phyloP scores from a whole-genome alignment of 2,888 invertebrate genomes.

The Noctua comes region DNA sequence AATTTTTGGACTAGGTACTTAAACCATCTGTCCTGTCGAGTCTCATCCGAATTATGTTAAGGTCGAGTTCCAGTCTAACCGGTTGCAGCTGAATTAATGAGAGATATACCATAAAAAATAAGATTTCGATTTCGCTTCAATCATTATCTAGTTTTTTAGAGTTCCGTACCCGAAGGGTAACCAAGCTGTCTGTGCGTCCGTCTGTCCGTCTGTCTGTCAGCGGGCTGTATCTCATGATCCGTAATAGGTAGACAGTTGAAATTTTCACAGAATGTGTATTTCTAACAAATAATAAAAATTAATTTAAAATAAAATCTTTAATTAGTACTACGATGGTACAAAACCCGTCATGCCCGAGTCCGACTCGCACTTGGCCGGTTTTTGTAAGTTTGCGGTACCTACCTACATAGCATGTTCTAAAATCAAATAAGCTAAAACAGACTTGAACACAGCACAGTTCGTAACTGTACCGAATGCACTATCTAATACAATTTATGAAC shows the following conservation, averaged over 20 bases:
- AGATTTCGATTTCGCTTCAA: background rate
- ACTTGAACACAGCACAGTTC: background rate
- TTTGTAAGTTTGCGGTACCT: background rate
- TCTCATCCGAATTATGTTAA: background rate
- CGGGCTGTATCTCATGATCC: too few species aligned
- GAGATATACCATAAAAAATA: background rate
- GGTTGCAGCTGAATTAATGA: background rate
- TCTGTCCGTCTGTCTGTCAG: too few species aligned
- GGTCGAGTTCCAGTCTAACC: background rate
- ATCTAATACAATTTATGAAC: slow-evolving; percentile 22
- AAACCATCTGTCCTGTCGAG: background rate
- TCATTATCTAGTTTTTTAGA: background rate
- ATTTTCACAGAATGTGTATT: too few species aligned
- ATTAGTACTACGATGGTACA: too few species aligned
- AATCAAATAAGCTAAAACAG: background rate
- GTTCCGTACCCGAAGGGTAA: too few species aligned
- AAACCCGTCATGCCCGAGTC: too few species aligned
- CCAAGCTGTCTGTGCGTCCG: too few species aligned
- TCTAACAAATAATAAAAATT: too few species aligned
- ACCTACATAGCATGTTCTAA: background rate
- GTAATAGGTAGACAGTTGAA: too few species aligned
- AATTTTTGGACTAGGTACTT: background rate
- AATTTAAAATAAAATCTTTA: too few species aligned
- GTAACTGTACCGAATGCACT: slow-evolving; percentile 20
- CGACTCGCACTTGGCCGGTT: too few species aligned